Base-by-base conservation (phyloP, 2,113 vertebrate species). In the Vimba vimba region DNA sequence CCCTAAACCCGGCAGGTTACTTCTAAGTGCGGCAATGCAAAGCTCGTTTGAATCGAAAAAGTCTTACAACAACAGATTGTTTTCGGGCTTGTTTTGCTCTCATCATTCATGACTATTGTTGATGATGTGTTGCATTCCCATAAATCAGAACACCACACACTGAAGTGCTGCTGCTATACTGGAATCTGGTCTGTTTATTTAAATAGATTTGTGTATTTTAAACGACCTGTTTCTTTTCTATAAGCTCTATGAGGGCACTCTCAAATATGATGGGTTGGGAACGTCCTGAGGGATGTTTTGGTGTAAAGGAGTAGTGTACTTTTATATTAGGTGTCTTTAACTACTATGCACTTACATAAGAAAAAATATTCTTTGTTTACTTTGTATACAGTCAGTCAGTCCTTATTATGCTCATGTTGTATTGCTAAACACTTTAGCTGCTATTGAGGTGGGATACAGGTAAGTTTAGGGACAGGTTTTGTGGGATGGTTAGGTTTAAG, bases 131-230 rank as follows among this genome's bases (percentile, higher is more conserved):
- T 66, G 36, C 59, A 45, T 64, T 62, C 39, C 15, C 43, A 25
- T 75, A 45, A 47, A 47, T 15, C 71, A 47, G 71, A 8, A 75
- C 71, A 45, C 33, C 21, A 23, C 57, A 50, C 73, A 47, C 60
- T 21, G n/a, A 66, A 81, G 60, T 50, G 73, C 73, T 27, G 57
- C 78, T 64, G 11, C 36, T 62, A 8, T 62, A 45, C 59, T 50
- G 79, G 79, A 81, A 69, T 25, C 13, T 80, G 59, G n/a, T 43
- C 8, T 47, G 78, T 47, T 64, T 27, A 64, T 64, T 43, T 79
- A 79, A 15, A 60, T 60, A 13, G 21, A 2, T 43, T 17, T 43
- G 36, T 27, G 36, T 21, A 7, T 21, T 76, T 74, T 45, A 25
- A 39, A 47, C 6, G 27, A 57, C 6, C 15, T 21, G 3, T 39